phyloP scores from a whole-genome alignment of 2,888 invertebrate genomes.

The Cyrtodaria siliqua region DNA sequence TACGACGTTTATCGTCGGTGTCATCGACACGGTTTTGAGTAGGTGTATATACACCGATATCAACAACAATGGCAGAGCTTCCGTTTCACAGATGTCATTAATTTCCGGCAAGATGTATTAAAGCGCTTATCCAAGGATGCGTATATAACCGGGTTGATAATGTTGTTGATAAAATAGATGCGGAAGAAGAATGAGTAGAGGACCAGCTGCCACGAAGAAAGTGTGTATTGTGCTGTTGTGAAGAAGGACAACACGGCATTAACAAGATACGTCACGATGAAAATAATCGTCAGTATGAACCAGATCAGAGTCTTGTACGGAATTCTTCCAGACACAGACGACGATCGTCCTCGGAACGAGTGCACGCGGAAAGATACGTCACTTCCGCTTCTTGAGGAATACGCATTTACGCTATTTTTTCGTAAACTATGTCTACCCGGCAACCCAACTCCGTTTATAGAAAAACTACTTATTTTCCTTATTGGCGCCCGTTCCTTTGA shows the following conservation, averaged over 20 bases:
- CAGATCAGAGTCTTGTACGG: constrained; percentile 59
- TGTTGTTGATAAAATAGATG: constrained; percentile 53
- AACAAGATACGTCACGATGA: constrained; percentile 43
- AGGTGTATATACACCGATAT: no score
- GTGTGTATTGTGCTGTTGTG: constrained; percentile 12
- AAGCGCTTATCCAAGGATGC: constrained; percentile 40
- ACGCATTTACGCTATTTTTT: no score
- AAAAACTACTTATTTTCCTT: no score
- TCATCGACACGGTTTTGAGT: no score
- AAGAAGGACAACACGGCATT: constrained; percentile 37
- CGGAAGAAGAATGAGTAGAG: constrained; percentile 27
- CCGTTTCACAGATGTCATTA: no score
- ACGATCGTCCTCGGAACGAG: not conserved
- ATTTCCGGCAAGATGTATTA: constrained; percentile 42
- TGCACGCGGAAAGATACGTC: not conserved
- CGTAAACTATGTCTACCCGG: no score
- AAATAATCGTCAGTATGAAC: constrained; percentile 56
- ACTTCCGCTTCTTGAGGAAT: constrained; percentile 1
- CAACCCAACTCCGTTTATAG: no score
- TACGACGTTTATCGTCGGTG: no score
- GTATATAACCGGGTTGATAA: constrained; percentile 50
- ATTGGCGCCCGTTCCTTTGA: no score
- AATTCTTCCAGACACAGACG: not conserved
- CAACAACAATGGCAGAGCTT: no score
- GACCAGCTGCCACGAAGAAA: constrained; percentile 19